A percentile compares a stretch with the other conserved stretches of the same genome.
Conservation (phyloP, 1,140 invertebrate species). For the Orius insidiosus region DNA sequence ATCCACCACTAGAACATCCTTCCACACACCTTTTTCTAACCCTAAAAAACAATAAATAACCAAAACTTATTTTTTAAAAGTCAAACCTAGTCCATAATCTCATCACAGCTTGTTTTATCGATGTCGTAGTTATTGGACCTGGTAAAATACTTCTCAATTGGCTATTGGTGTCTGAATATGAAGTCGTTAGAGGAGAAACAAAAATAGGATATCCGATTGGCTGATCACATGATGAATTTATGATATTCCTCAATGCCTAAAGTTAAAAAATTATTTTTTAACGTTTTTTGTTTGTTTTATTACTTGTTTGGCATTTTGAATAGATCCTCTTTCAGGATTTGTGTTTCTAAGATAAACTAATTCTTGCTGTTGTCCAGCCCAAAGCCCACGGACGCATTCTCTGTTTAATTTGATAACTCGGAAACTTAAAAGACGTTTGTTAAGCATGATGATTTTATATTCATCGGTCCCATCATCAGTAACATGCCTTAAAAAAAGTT, state of each 20-base stretch:
- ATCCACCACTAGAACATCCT: slow-evolving; percentile 70
- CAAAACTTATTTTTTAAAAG: too few species aligned
- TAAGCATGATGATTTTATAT: slow-evolving; percentile 93
- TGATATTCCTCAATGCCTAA: slow-evolving; percentile 86
- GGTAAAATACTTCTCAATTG: slow-evolving; percentile 65
- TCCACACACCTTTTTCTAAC: slow-evolving; percentile 75
- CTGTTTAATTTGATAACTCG: slow-evolving; percentile 94
- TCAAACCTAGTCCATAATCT: slow-evolving; percentile 53
- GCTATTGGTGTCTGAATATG: slow-evolving; percentile 83
- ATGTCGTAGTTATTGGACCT: slow-evolving; percentile 59
- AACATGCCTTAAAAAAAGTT: slow-evolving; percentile 61
- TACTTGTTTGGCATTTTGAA: slow-evolving; percentile 96
- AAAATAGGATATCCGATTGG: slow-evolving; percentile 99
- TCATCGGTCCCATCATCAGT: slow-evolving; percentile 81
- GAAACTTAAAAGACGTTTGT: slow-evolving; percentile 91
- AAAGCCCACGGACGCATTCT: slow-evolving; percentile 94
- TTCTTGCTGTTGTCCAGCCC: slow-evolving; percentile 97
- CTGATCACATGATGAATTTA: slow-evolving; percentile 99
- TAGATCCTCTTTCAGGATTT: slow-evolving; percentile 91
- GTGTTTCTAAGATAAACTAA: slow-evolving; percentile 89
- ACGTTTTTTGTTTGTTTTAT: too few species aligned
- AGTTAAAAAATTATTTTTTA: too few species aligned
- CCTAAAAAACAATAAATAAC: slow-evolving; percentile 34
- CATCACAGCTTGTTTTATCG: slow-evolving; percentile 49
- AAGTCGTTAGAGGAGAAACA: slow-evolving; percentile 94